Percentiles rank a stretch among this genome's conserved stretches.
These are phyloP conservation scores for Eptesicus fuscus DNA, from an alignment of 2,113 vertebrate genomes.

Conservation along the genomic window DNA sequence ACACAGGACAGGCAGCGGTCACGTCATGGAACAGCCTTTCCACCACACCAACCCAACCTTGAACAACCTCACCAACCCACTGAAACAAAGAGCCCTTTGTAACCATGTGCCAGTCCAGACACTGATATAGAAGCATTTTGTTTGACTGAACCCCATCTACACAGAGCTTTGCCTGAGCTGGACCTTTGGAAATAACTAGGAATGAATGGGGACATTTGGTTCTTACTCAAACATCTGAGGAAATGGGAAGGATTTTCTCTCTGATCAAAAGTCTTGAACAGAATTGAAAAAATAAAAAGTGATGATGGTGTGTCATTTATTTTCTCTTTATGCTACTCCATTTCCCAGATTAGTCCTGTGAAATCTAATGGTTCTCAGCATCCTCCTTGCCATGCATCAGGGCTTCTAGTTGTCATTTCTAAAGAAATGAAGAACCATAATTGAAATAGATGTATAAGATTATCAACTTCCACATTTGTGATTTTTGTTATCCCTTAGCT, in stretches of 20 bases:
- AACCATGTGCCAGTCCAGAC: background rate
- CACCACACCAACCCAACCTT: background rate
- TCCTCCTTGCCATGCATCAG: background rate
- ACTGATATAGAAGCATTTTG: slow-evolving; percentile 3
- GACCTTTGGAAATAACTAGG: slow-evolving; percentile 20
- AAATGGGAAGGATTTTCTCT: slow-evolving; percentile 27
- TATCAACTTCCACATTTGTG: background rate
- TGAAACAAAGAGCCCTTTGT: slow-evolving; percentile 49
- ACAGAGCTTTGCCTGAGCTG: background rate
- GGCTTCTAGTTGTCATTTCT: background rate
- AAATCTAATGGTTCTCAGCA: background rate
- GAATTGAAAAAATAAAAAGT: background rate
- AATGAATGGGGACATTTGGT: slow-evolving; percentile 34
- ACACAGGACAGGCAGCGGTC: background rate
- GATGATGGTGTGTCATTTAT: background rate
- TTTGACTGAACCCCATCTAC: background rate
- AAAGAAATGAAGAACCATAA: background rate
- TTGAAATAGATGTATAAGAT: background rate
- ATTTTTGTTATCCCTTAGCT: background rate
- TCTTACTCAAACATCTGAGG: slow-evolving; percentile 32
- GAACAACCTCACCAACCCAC: slow-evolving; percentile 23
- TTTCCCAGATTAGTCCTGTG: background rate
- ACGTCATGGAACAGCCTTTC: background rate
- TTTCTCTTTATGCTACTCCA: background rate
- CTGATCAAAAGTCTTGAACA: background rate